A percentile compares a stretch with the other conserved stretches of the same genome.
Evolutionary conservation across 2,888 invertebrate species (phyloP).

Genomic region (Amiota mariae): DNA sequence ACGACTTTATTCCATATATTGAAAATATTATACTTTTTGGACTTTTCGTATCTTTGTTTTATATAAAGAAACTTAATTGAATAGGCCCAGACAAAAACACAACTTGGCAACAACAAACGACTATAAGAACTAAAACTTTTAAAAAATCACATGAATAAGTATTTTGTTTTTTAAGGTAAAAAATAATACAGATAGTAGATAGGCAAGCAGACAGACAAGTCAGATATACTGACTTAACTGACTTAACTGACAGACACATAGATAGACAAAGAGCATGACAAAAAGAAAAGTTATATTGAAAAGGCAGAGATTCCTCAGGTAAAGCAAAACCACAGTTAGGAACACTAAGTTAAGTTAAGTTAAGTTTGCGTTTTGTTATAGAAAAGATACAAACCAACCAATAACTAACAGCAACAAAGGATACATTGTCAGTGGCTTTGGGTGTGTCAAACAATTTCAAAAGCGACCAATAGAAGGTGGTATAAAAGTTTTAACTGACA

Average conservation of each 20-base stretch:
- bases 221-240: no score
- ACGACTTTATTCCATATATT: no score
- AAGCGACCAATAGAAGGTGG: no score
- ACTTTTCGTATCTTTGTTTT: no score
- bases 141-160: slow-evolving; percentile 5
- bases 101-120: slow-evolving; percentile 7
- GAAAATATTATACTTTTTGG: no score
- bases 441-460: not conserved
- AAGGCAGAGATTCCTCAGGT: no score
- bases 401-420: slow-evolving; percentile 20
- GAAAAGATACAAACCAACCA: no score
- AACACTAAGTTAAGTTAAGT: no score
- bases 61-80: not conserved
- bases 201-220: not conserved
- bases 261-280: slow-evolving; percentile 8
- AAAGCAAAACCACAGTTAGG: no score
- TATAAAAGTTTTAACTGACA: not conserved
- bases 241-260: not conserved
- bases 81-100: not conserved
- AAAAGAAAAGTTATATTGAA: not conserved
- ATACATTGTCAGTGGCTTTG: not conserved
- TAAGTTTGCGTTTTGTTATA: no score
- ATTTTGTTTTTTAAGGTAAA: not conserved
- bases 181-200: slow-evolving; percentile 6
- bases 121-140: not conserved